Base-by-base conservation (phyloP, 2,797 vertebrate species). In the Typhlichthys subterraneus region DNA sequence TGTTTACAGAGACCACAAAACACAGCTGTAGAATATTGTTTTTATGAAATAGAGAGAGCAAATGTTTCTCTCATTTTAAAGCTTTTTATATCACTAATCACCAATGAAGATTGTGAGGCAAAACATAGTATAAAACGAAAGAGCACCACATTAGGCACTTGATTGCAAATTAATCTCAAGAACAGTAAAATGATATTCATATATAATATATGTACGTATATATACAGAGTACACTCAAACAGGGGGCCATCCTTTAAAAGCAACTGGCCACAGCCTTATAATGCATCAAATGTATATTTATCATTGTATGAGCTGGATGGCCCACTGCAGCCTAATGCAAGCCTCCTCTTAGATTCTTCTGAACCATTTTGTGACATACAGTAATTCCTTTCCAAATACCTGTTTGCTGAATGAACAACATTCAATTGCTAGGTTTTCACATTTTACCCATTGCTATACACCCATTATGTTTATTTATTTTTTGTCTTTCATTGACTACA, bases 61-160 rank as follows among this genome's bases (percentile, higher is more conserved):
- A 86, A 87, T 85, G 76, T 95, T 94, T 94, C 92, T 97, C 93
- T 95, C 87, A 92, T 94, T 94, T 97, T 99, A 98, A 98, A 99
- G 96, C 96, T 97, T 93, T 96, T 77, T 95, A 93, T 96, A 96
- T 94, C 95, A 97, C 95, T 94, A 94, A 93, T 95, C 95, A 97
- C 94, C 94, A 94, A 96, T 93, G 94, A 95, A 95, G 86, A 95
- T 95, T 95, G 94, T 96, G 95, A 95, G 94, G 95, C 95, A 94
- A 97, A 96, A 94, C 93, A 93, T 89, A 45, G 38, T 56, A 93
- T 91, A 94, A 93, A 95, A 72, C 92, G 91, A 94, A 93, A 95
- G 95, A 99, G 97, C 95, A 98, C 97, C 98, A 96, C 94, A 94
- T 95, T 91, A 99, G 98, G 98, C 98, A 99, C 98, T 99, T 98